Evolutionary conservation across 2,797 vertebrate species (phyloP), one percentile per base, ranked within the genome.

Genomic region (Pipistrellus kuhlii): DNA sequence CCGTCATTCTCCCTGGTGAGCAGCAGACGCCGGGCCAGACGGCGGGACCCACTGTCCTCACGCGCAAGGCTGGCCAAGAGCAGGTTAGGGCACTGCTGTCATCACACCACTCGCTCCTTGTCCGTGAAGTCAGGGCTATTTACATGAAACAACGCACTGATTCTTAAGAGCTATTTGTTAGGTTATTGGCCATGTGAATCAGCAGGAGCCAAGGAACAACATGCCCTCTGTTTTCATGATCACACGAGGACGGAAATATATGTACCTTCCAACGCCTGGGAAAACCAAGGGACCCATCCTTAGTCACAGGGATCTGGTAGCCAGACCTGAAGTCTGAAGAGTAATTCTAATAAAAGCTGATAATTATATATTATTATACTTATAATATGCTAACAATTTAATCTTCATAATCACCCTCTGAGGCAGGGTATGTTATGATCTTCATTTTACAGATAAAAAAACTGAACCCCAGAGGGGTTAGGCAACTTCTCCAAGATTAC

Each of bases 21-120:
- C 11, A 66, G 51, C 32, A 30, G 7, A 27, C 0, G 0, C 48
- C 15, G 2, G 0, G 20, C 41, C 87, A 62, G 13, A 30, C 7
- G 15, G 51, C 20, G 17, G 81, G 23, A 48, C 3, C 48, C 1
- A 4, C 9, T 10, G 25, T 8, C 48, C 73, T 66, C 20, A 5
- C 0, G 0, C 3, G 6, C 46, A 8, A 95, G 95, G 94, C 88
- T 96, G 94, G 95, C 93, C 44, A 14, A 97, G 95, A 94, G 83
- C 98, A 97, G 93, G 95, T 72, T 96, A 97, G 98, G 86, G 97
- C 94, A 94, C 0, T 92, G 92, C 91, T 96, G 88, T 97, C 96
- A 97, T 97, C 97, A 97, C 94, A 14, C 4, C 1, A 27, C 15
- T 14, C 8, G 62, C 25, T 82, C 53, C 48, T 51, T 35, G 27